These are phyloP conservation scores for Chloroceryle inda DNA, from an alignment of 2,797 vertebrate genomes.

Conservation along the genomic window DNA sequence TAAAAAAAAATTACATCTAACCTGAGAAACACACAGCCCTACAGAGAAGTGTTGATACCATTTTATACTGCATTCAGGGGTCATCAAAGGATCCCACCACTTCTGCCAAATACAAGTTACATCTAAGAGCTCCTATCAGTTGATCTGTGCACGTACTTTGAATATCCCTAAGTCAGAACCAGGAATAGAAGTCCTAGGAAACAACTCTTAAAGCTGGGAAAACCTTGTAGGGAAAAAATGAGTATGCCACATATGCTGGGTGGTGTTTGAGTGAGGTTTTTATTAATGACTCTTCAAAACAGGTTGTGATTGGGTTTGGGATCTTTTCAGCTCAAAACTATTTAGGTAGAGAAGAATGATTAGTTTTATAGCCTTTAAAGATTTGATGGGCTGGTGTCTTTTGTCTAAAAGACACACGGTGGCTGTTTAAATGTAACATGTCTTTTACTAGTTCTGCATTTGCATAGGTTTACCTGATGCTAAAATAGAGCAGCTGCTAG, in stretches of 20 bases:
- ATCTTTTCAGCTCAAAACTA: neutral
- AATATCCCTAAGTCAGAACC: neutral
- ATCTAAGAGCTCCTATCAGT: neutral
- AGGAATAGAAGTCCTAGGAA: neutral
- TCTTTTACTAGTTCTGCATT: neutral
- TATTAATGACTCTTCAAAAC: neutral
- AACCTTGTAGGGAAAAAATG: neutral
- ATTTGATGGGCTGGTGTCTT: neutral
- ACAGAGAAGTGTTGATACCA: neutral
- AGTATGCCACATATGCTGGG: neutral
- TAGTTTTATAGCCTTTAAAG: neutral
- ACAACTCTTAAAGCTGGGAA: neutral
- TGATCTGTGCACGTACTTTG: neutral
- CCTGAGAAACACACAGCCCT: neutral
- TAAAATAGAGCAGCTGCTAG: neutral
- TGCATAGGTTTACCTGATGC: neutral
- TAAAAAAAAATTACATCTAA: neutral
- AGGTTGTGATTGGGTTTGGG: neutral
- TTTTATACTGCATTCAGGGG: neutral
- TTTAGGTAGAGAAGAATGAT: neutral
- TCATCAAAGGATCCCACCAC: neutral
- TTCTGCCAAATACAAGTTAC: neutral
- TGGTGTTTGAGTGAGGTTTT: neutral
- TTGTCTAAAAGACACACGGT: neutral
- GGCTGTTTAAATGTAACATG: neutral